Conservation (phyloP, 2,113 vertebrate species). For the Serinus canaria region DNA sequence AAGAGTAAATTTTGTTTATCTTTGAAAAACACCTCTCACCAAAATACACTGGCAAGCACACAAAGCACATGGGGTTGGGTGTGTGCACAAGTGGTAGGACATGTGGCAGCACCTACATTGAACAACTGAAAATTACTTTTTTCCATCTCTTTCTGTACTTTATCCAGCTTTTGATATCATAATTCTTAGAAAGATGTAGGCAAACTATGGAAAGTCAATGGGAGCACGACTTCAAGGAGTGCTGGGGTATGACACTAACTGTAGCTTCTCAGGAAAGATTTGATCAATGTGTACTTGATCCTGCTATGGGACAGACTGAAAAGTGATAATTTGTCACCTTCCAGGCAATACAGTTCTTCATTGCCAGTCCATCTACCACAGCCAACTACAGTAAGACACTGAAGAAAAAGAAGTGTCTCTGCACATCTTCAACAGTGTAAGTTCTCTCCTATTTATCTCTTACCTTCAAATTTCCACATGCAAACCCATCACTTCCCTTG, state of each 20-base stretch:
- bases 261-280: neutral
- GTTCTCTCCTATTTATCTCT: neutral
- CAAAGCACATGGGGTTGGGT: neutral
- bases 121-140: neutral
- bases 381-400: neutral
- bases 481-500: neutral
- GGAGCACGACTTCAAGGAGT: neutral
- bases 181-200: neutral
- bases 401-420: neutral
- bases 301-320: neutral
- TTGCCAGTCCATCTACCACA: neutral
- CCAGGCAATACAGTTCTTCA: neutral
- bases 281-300: neutral
- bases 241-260: neutral
- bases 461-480: neutral
- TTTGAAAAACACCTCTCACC: neutral
- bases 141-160: neutral
- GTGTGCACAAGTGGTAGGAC: rapidly evolving
- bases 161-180: neutral
- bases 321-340: neutral
- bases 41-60: neutral
- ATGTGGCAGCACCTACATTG: rapidly evolving
- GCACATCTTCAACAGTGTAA: rapidly evolving
- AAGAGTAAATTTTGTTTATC: neutral
- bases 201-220: neutral